Evolutionary conservation across 1,140 invertebrate genomes (phyloP), one percentile per base, ranked within the genome.

Genomic region (Diplogasteroides magnus): DNA sequence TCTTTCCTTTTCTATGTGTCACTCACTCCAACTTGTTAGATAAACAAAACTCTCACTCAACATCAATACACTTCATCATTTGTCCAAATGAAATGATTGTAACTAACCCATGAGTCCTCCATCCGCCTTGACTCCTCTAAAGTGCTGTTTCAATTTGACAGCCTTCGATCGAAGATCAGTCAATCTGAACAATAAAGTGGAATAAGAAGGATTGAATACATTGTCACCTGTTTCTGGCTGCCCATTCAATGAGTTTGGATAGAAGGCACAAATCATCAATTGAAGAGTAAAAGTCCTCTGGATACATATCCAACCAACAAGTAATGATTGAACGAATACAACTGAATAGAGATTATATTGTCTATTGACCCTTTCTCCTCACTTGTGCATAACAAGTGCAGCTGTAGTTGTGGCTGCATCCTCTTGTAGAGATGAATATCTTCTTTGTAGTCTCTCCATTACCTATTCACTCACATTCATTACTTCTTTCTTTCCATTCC

Each of bases 271-370:
- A 86, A 84, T 91, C 90, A 75, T 91, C 90, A 76, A 92, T 91
- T n/a, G 82, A 77, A 31, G 93, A 90, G 62, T 90, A 89, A 87
- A 97, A 98, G 84, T 98, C 95, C 84, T 97, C 93, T 56, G 92
- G 90, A 83, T 95, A 97, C 59, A 91, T 91, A 83, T 98, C 94
- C 75, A 98, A 84, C 95, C 95, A 98, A 6, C 97, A 92, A 81
- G 94, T 91, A 67, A 97, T 86, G 69, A 92, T 85, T 62, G 86
- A 84, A 62, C 85, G 81, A 48, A 97, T 87, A 66, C 92, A 93
- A 85, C 91, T 93, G 71, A n/a, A 77, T 77, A 73, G 67, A 48
- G 55, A 72, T 31, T 56, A 31, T 29, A 28, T 59, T 48, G 64
- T 14, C 27, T 31, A 59, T 68, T 68, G 14, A 29, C 3, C 26